Conservation (phyloP, 2,888 invertebrate species). For the Galerucella calmariensis region DNA sequence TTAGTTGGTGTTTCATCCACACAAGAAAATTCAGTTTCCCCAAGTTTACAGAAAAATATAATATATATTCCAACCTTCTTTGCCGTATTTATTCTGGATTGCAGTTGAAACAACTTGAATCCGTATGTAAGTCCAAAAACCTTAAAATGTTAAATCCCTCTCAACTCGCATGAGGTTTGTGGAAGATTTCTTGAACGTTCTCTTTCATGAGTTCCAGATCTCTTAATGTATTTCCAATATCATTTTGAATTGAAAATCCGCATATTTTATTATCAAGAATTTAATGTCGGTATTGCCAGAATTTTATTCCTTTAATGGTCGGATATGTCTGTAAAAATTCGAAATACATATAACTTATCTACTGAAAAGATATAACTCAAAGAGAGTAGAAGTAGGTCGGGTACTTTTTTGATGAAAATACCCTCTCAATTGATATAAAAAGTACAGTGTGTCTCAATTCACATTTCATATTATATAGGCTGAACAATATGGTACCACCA, state of each 20-base stretch:
- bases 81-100: too few species aligned
- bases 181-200: slow-evolving; percentile 22
- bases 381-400: neutral
- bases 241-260: slow-evolving; percentile 26
- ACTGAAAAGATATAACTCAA: slow-evolving; percentile 13
- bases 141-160: slow-evolving; percentile 1
- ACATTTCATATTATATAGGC: too few species aligned
- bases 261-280: slow-evolving; percentile 34
- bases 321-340: slow-evolving; percentile 63
- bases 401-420: neutral
- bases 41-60: too few species aligned
- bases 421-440: neutral
- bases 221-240: slow-evolving; percentile 35
- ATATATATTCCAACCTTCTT: too few species aligned
- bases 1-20: too few species aligned
- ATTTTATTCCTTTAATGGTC: slow-evolving; percentile 35
- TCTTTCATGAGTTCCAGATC: slow-evolving; percentile 19
- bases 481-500: too few species aligned
- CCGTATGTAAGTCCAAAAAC: neutral
- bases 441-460: neutral
- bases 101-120: slow-evolving; percentile 18
- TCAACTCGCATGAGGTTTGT: neutral
- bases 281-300: slow-evolving; percentile 25
- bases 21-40: too few species aligned
- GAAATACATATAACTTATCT: slow-evolving; percentile 47